A percentile compares a stretch with the other conserved stretches of the same genome.
Evolutionary conservation across 1,140 invertebrate species (phyloP).

Genomic region (Drosophila setifemur): DNA sequence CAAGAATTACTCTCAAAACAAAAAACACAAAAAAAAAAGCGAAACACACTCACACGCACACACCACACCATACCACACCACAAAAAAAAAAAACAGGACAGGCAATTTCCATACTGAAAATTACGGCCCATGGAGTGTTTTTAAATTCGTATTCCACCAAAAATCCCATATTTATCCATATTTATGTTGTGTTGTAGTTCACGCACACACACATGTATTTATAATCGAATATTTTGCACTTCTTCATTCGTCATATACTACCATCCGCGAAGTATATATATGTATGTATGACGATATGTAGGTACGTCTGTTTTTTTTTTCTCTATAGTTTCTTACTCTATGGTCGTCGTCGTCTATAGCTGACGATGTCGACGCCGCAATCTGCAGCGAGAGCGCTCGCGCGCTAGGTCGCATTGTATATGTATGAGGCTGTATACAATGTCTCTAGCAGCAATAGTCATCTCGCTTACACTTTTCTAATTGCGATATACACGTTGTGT

Average conservation of each 20-base stretch:
- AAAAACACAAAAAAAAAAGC: too few species aligned
- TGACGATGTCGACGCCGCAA: constrained; percentile 32
- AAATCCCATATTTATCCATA: too few species aligned
- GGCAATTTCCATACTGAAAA: too few species aligned
- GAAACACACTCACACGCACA: too few species aligned
- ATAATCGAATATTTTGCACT: too few species aligned
- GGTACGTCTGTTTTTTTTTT: constrained; percentile 37
- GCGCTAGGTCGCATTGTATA: constrained; percentile 41
- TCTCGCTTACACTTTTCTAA: constrained; percentile 55
- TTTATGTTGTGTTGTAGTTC: too few species aligned
- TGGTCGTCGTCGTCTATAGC: constrained; percentile 12
- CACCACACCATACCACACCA: too few species aligned
- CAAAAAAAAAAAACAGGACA: too few species aligned
- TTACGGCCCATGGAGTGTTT: too few species aligned
- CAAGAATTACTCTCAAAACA: too few species aligned
- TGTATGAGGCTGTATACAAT: constrained; percentile 31
- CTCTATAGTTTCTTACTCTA: constrained; percentile 40
- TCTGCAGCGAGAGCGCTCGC: constrained; percentile 33
- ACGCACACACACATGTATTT: too few species aligned
- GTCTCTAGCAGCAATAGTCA: constrained; percentile 43
- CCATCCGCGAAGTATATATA: constrained; percentile 12
- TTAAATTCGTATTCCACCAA: too few species aligned
- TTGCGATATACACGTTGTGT: constrained; percentile 49
- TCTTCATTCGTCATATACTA: constrained; percentile 8
- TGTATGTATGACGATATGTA: constrained; percentile 16